phyloP scores from a whole-genome alignment of 2,888 invertebrate species.

The Apoda limacodes region DNA sequence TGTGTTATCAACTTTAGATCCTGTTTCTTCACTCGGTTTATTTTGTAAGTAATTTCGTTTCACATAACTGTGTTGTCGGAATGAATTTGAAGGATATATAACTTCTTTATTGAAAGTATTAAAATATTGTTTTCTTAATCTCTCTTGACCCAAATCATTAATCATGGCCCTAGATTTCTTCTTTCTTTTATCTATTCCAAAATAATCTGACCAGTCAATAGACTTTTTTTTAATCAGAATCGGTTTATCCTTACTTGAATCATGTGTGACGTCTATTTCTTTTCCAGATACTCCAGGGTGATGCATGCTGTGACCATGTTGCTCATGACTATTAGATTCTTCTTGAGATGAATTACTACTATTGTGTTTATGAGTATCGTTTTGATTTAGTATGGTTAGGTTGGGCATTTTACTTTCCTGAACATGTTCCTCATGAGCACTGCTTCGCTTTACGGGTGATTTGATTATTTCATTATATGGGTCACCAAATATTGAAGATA shows the following conservation, averaged over 20 bases:
- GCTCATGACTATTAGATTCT: conserved; percentile 45
- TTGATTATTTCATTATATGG: conserved; percentile 49
- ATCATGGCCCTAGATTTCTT: conserved; percentile 67
- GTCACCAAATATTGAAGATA: conserved; percentile 75
- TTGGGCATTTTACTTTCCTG: conserved; percentile 55
- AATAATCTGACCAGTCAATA: conserved; percentile 89
- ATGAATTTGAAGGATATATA: conserved; percentile 45
- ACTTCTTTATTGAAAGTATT: conserved; percentile 58
- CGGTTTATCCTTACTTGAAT: conserved; percentile 45
- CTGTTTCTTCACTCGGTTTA: conserved; percentile 38
- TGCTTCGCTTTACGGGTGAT: conserved; percentile 66
- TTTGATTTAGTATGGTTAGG: conserved; percentile 32
- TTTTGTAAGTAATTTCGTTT: conserved; percentile 49
- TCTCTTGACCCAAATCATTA: conserved; percentile 52
- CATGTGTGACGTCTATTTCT: conserved; percentile 25
- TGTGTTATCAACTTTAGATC: conserved; percentile 31
- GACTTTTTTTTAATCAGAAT: conserved; percentile 80
- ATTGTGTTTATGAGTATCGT: conserved; percentile 34
- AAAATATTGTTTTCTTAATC: conserved; percentile 52
- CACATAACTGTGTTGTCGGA: conserved; percentile 41
- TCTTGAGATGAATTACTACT: conserved; percentile 26
- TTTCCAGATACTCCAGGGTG: conserved; percentile 39
- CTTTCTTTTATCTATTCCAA: conserved; percentile 84
- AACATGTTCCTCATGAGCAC: conserved; percentile 37
- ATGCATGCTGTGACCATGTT: conserved; percentile 38